A percentile compares a stretch with the other conserved stretches of the same genome.
These are phyloP conservation scores for Schizothorax lantsangensis DNA, from an alignment of 2,797 vertebrate genomes.

Conservation along the genomic window DNA sequence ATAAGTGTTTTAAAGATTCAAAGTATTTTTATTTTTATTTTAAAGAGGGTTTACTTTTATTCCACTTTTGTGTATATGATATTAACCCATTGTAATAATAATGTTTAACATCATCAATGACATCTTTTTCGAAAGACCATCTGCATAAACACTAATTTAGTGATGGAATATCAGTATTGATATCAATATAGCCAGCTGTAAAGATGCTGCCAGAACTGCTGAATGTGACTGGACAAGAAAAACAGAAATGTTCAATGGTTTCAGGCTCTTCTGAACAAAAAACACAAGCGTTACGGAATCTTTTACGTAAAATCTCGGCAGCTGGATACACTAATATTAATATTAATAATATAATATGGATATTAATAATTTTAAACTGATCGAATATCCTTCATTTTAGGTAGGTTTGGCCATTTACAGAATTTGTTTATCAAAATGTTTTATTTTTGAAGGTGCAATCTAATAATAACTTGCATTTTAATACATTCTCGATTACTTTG, in stretches of 20 bases:
- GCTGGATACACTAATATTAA: no score
- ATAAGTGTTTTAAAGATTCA: no score
- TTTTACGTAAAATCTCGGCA: background rate
- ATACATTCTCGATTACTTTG: background rate
- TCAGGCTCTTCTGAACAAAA: background rate
- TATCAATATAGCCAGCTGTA: background rate
- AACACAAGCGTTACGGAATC: background rate
- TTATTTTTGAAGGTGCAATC: background rate
- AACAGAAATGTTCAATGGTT: background rate
- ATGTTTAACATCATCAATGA: background rate
- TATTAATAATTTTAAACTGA: background rate
- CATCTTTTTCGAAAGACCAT: background rate
- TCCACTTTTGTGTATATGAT: background rate
- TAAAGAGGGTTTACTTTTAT: background rate
- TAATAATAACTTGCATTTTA: background rate
- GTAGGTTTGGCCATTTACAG: background rate
- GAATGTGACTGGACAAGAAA: background rate
- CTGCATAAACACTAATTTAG: background rate
- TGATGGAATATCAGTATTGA: background rate
- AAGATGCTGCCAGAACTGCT: background rate
- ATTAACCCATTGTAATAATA: background rate
- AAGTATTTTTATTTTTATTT: no score
- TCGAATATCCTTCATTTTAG: background rate
- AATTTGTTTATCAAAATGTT: background rate
- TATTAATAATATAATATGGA: no score